These are phyloP conservation scores for Ctenicera cuprea DNA, from an alignment of 2,888 invertebrate genomes.

Conservation along the genomic window DNA sequence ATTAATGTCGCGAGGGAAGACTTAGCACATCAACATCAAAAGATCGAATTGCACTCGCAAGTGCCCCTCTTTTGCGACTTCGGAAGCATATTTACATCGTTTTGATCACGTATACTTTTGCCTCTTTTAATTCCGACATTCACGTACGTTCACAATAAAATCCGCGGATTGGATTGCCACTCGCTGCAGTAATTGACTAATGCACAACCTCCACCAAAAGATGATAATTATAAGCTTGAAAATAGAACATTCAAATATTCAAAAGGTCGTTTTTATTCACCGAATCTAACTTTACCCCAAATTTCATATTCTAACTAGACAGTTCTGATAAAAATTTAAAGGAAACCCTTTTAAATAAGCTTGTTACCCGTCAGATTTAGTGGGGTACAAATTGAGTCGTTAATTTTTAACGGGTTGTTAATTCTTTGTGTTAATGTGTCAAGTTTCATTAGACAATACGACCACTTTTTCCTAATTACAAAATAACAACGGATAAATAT, in stretches of 20 bases:
- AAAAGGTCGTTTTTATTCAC: background rate
- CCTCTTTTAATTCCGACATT: slow-evolving; percentile 28
- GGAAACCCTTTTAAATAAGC: slow-evolving; percentile 38
- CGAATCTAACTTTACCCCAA: background rate
- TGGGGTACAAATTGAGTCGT: slow-evolving; percentile 42
- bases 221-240: too few species aligned
- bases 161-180: background rate
- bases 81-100: slow-evolving; percentile 49
- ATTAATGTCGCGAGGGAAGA: slow-evolving; percentile 57
- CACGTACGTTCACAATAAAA: slow-evolving; percentile 3
- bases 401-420: slow-evolving; percentile 45
- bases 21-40: slow-evolving; percentile 59
- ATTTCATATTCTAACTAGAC: slow-evolving; percentile 13
- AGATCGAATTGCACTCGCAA: slow-evolving; percentile 59
- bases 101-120: slow-evolving; percentile 44
- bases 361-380: slow-evolving; percentile 42
- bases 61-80: slow-evolving; percentile 43
- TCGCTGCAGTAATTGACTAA: slow-evolving; percentile 8
- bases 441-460: slow-evolving; percentile 37
- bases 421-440: slow-evolving; percentile 31
- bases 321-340: slow-evolving; percentile 21
- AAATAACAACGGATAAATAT: background rate
- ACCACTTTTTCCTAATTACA: slow-evolving; percentile 9
- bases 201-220: too few species aligned
- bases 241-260: background rate